Base-by-base conservation (phyloP, 1,140 invertebrate species). In the Cyrtorhinus lividipennis region DNA sequence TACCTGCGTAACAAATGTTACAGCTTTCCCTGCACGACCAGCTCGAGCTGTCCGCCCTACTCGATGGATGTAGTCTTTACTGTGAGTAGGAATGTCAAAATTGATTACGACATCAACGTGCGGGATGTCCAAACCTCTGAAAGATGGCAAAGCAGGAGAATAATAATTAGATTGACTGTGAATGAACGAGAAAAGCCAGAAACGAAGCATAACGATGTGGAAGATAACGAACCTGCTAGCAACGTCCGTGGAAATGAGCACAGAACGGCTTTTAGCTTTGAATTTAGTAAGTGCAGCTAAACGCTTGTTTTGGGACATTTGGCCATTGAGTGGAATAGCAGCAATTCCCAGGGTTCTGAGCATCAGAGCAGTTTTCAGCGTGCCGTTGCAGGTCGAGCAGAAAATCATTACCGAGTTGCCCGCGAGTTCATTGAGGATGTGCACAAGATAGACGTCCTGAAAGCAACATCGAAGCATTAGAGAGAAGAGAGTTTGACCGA, bases 391-490 rank as follows among this genome's bases (percentile, higher is more conserved):
- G 1, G 95, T 99, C 27, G 85, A 83, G 73, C 92, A 95, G 74
- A 99, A 99, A 64, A 99, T 86, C 81, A 99, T 99, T 69, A 95
- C 93, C 65, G 90, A 93, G 72, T 97, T 97, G 18, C 95, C 95
- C 2, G 91, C 84, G 72, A 97, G 75, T 79, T 98, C 94, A 74
- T 98, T 98, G 5, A 99, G 74, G 26, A 99, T 86, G 72, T 96
- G 90, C 18, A 98, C 92, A 24, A 99, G 80, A 76, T 99, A 97
- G 0, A 97, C 88, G 74, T 98, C 95, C 87, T 90, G 69, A 58
- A 77, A 76, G 65, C 8, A 38, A 8, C 30, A 15, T n/a, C n/a
- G n/a, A n/a, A n/a, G n/a, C 68, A 68, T 65, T 18, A 63, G 57
- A 18, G 12, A 30, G n/a, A 20, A 58, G 12, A 66, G n/a, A 46